Conservation (phyloP, 2,888 invertebrate species). For the Drosophila subquinaria region DNA sequence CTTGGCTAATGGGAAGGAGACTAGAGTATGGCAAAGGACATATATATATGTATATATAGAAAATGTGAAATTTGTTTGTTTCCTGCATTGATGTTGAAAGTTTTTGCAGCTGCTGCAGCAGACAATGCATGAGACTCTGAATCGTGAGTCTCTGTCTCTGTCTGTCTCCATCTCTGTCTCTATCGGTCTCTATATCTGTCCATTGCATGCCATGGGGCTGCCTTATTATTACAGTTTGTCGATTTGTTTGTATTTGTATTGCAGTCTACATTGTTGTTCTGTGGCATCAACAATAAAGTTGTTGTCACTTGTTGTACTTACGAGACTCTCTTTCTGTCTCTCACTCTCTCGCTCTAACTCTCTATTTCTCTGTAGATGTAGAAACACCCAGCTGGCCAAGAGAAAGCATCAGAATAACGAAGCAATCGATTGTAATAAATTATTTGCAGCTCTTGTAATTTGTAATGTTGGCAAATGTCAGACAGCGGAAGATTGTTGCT, state of each 20-base stretch:
- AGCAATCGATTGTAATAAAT: constrained; percentile 66
- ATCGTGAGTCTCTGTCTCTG: not conserved
- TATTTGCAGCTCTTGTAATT: constrained; percentile 68
- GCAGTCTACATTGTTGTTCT: constrained; percentile 64
- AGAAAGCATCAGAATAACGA: constrained; percentile 21
- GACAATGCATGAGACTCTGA: constrained; percentile 51
- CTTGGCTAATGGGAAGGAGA: not conserved
- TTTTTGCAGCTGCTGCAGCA: constrained; percentile 74
- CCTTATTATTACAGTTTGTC: constrained; percentile 72
- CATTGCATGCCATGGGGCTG: constrained; percentile 52
- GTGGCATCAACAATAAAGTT: constrained; percentile 39
- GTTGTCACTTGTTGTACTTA: constrained; percentile 45
- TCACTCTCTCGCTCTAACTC: not conserved
- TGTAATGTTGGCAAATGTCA: constrained; percentile 56
- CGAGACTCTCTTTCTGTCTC: not conserved
- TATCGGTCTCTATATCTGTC: constrained; percentile 29
- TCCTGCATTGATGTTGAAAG: constrained; percentile 75
- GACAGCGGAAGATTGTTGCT: not conserved
- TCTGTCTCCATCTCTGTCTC: not conserved
- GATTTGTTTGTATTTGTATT: constrained; percentile 73
- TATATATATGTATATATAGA: constrained; percentile 31
- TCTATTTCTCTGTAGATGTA: not conserved
- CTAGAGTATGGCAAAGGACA: constrained; percentile 17
- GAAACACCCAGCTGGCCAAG: constrained; percentile 33
- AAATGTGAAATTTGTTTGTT: constrained; percentile 77